phyloP scores from a whole-genome alignment of 2,113 vertebrate species.

The Zosterops hypoxanthus region DNA sequence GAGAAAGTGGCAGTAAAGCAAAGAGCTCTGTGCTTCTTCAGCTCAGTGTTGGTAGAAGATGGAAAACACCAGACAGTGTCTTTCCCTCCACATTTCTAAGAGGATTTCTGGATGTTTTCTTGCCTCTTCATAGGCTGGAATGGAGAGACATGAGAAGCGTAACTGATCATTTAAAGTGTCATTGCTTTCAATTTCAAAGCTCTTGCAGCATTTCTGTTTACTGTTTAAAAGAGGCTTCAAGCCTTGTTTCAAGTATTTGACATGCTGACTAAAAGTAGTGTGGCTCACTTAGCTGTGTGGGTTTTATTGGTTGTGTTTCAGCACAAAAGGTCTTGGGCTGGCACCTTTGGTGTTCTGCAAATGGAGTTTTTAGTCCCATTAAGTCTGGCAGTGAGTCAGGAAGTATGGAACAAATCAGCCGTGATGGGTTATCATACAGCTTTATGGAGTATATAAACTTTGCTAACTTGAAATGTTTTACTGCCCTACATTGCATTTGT shows the following conservation, averaged over 20 bases:
- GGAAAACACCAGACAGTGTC: background rate
- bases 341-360: background rate
- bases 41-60: background rate
- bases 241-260: background rate
- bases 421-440: background rate
- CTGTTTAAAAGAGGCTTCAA: background rate
- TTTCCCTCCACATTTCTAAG: background rate
- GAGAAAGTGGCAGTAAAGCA: background rate
- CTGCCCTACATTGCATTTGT: background rate
- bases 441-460: background rate
- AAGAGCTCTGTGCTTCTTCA: background rate
- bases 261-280: background rate
- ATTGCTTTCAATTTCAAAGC: background rate
- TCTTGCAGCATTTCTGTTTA: background rate
- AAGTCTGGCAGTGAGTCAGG: background rate
- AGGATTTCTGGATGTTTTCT: background rate
- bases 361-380: background rate
- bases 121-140: background rate
- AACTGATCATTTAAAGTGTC: background rate
- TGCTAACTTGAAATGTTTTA: background rate
- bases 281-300: background rate
- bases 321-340: background rate
- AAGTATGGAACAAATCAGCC: background rate
- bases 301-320: background rate
- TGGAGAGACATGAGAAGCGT: background rate